Conservation (phyloP, 2,888 invertebrate genomes). For the Torymus aiolomorphi region DNA sequence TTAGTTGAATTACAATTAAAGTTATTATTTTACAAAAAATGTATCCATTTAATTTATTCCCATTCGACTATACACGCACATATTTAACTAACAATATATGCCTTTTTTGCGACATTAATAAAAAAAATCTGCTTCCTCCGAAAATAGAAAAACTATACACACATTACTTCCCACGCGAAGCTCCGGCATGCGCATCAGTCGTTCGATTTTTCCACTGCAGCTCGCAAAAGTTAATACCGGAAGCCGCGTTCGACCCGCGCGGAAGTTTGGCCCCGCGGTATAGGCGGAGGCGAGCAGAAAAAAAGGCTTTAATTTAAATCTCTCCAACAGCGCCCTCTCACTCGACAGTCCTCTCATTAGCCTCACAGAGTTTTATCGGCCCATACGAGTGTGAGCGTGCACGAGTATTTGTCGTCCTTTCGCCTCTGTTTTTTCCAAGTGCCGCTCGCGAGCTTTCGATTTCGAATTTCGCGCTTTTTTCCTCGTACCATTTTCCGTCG, state of each 20-base stretch:
- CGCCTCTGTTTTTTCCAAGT: background rate
- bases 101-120: no score
- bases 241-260: constrained; percentile 41
- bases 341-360: constrained; percentile 45
- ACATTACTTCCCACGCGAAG: no score
- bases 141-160: no score
- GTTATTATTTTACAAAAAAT: no score
- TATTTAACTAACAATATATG: no score
- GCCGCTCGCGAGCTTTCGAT: constrained; percentile 4
- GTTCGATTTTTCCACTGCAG: no score
- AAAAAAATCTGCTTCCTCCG: no score
- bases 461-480: constrained; percentile 24
- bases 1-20: no score
- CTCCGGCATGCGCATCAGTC: no score
- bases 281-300: constrained; percentile 28
- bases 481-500: background rate
- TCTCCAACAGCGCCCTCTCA: background rate
- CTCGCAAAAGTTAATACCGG: constrained; percentile 51
- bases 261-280: constrained; percentile 57
- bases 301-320: constrained; percentile 58
- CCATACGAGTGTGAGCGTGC: background rate
- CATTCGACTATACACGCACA: no score
- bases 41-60: no score
- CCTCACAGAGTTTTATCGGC: background rate
- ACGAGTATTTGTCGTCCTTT: background rate